Base-by-base conservation (phyloP, 2,888 invertebrate species). In the Drosophila rubida region DNA sequence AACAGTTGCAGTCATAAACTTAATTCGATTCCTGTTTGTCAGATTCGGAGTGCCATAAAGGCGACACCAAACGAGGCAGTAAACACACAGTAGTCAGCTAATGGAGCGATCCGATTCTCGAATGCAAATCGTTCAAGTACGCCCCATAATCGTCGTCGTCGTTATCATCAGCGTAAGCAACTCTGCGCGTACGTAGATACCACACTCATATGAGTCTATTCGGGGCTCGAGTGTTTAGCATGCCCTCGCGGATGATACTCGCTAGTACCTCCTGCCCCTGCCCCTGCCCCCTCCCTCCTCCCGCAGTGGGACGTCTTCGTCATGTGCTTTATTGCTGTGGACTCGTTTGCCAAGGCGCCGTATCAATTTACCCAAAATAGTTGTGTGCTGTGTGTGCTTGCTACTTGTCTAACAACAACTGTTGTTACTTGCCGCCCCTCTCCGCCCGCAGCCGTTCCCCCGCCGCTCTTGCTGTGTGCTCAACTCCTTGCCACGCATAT, bases 301-400 rank as follows among this genome's bases (percentile, higher is more conserved):
- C n/a, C n/a, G n/a, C n/a, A n/a, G n/a, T n/a, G n/a, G n/a, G n/a
- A n/a, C n/a, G n/a, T n/a, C 7, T 37, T 14, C 14, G 14, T 7
- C 30, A 30, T n/a, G 13, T 41, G 19, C 16, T 45, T 54, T 57
- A 9, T 69, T 35, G 60, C 55, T 54, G 63, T 70, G 65, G 55
- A 61, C 77, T 84, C 70, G 78, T 78, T 78, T 81, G 30, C 68
- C 59, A 61, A 79, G 88, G 80, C 83, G 78, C 71, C 81, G 75
- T 84, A 83, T 88, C 87, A 84, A 80, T 88, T 84, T 84, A 80
- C 87, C 75, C 57, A 59, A 73, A 70, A 78, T 75, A 72, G 74
- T 77, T 73, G 68, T 70, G 49, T n/a, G 60, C 16, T 65, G 51
- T 67, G 54, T 63, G 58, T 54, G 77, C 50, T 64, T 63, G 54